These are phyloP conservation scores for Dioctria rufipes DNA, from an alignment of 2,888 invertebrate genomes.

Conservation along the genomic window DNA sequence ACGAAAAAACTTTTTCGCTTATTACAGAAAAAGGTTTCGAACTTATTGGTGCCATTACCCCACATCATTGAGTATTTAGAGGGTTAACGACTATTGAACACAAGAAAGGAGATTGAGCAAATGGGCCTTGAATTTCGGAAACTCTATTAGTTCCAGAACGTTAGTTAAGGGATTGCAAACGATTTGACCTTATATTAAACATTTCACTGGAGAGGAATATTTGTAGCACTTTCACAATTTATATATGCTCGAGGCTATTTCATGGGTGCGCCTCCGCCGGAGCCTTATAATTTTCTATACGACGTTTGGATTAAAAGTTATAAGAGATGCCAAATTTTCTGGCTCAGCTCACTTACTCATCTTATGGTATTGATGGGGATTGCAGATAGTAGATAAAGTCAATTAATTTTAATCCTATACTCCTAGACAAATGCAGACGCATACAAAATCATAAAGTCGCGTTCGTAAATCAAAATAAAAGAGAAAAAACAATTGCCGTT, in stretches of 20 bases:
- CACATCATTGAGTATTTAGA: slow-evolving; percentile 52
- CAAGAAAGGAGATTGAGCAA: slow-evolving; percentile 41
- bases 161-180: slow-evolving; percentile 50
- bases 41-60: slow-evolving; percentile 52
- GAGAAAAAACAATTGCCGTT: too few relatives aligned
- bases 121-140: slow-evolving; percentile 51
- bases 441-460: too few relatives aligned
- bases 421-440: too few relatives aligned
- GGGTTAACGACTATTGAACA: slow-evolving; percentile 51
- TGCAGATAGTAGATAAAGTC: too few relatives aligned
- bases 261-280: slow-evolving; percentile 28
- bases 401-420: too few relatives aligned
- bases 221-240: slow-evolving; percentile 36
- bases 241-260: slow-evolving; percentile 28
- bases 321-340: too few relatives aligned
- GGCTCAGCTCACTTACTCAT: too few relatives aligned
- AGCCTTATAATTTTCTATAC: slow-evolving; percentile 39
- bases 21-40: slow-evolving; percentile 50
- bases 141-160: slow-evolving; percentile 53
- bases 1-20: slow-evolving; percentile 49
- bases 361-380: too few relatives aligned
- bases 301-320: neutral
- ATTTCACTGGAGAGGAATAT: slow-evolving; percentile 29
- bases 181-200: slow-evolving; percentile 46
- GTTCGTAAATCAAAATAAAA: too few relatives aligned